Evolutionary conservation across 2,888 invertebrate species (phyloP).

Genomic region (Margaritifera margaritifera): DNA sequence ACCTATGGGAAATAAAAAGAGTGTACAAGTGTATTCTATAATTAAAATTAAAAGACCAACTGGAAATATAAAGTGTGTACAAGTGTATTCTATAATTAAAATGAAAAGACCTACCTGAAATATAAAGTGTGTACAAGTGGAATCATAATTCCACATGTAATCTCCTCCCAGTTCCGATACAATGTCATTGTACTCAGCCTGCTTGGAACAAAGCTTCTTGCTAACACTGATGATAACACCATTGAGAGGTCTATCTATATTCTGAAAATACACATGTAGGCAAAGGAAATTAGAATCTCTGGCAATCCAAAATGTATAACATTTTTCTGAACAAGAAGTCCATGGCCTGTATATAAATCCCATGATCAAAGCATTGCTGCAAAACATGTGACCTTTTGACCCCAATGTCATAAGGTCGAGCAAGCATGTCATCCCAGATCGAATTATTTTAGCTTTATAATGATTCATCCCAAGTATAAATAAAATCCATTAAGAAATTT

Average conservation of each 20-base stretch:
- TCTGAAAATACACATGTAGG: conserved; percentile 1
- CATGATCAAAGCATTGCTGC: too few species aligned
- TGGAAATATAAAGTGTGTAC: background rate
- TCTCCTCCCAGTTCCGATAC: conserved; percentile 72
- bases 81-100: background rate
- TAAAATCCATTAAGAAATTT: too few species aligned
- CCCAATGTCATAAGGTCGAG: too few species aligned
- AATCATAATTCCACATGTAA: conserved; percentile 70
- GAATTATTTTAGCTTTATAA: too few species aligned
- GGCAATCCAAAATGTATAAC: too few species aligned
- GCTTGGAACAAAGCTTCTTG: conserved; percentile 69
- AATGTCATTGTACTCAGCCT: conserved; percentile 69
- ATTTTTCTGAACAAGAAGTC: too few species aligned
- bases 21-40: background rate
- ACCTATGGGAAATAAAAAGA: too few species aligned
- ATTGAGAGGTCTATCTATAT: conserved; percentile 51
- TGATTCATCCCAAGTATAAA: too few species aligned
- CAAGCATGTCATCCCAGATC: too few species aligned
- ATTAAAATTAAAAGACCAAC: background rate
- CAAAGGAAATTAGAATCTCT: too few species aligned
- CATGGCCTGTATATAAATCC: too few species aligned
- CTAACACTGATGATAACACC: conserved; percentile 72
- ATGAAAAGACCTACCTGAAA: conserved; percentile 61
- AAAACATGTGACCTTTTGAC: too few species aligned
- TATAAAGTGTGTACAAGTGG: conserved; percentile 73